phyloP scores from a whole-genome alignment of 2,888 invertebrate genomes.

The Oegoconia quadripuncta region DNA sequence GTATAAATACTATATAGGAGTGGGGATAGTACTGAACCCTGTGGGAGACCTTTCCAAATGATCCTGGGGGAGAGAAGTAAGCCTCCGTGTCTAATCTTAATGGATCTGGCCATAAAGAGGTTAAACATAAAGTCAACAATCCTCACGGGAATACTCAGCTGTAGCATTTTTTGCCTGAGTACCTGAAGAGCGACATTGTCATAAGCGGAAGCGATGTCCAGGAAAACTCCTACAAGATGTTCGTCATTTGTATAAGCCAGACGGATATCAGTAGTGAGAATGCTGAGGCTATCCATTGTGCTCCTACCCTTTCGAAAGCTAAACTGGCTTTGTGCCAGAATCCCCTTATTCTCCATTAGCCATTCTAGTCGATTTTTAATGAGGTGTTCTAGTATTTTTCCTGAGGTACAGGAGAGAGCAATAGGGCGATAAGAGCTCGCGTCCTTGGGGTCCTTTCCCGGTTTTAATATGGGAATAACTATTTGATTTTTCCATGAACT shows the following conservation, averaged over 20 bases:
- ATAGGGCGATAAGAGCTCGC: conserved; percentile 14
- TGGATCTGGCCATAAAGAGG: neutral
- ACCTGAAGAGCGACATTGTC: conserved; percentile 11
- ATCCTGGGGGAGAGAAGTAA: conserved; percentile 1
- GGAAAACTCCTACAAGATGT: conserved; percentile 7
- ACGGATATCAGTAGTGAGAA: conserved; percentile 8
- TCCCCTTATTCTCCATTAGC: conserved; percentile 10
- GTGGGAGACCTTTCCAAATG: conserved; percentile 20
- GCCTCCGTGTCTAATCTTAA: neutral
- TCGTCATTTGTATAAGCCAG: conserved; percentile 3
- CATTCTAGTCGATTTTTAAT: conserved; percentile 20
- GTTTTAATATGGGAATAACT: conserved; percentile 14
- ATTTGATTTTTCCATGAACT: conserved; percentile 14
- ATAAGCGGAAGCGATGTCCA: conserved; percentile 10
- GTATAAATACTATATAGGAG: conserved; percentile 18
- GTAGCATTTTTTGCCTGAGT: too few relatives aligned
- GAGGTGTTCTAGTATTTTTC: conserved; percentile 16
- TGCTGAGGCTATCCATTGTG: conserved; percentile 19
- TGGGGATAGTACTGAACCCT: conserved; percentile 21
- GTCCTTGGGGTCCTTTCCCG: conserved; percentile 9
- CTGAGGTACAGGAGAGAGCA: conserved; percentile 12
- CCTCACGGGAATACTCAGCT: conserved; percentile 10
- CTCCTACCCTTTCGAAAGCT: conserved; percentile 19
- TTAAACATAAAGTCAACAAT: neutral
- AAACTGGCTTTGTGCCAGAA: conserved; percentile 15